A percentile compares a stretch with the other conserved stretches of the same genome.
Conservation (phyloP, 2,113 vertebrate genomes). For the Leptodactylus fuscus region DNA sequence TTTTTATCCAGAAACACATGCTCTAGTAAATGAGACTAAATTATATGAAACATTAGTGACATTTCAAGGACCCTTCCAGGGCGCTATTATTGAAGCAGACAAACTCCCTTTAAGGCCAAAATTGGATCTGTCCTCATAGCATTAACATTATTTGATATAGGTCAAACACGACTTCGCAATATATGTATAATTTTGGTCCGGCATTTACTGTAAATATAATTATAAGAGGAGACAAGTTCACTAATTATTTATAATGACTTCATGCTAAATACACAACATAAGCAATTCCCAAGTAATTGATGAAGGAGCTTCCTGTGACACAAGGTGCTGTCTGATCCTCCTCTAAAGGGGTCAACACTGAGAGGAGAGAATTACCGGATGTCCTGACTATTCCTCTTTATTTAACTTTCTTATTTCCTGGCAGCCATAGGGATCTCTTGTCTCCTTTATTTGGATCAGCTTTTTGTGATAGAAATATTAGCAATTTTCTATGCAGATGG, state of each 20-base stretch:
- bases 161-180: background rate
- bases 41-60: no score
- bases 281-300: constrained; percentile 14
- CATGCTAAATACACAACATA: constrained; percentile 32
- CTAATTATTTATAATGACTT: constrained; percentile 37
- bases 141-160: background rate
- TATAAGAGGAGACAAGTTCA: background rate
- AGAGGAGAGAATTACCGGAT: background rate
- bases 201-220: constrained; percentile 14
- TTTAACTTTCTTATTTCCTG: background rate
- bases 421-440: background rate
- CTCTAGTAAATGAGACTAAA: no score
- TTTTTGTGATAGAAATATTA: no score
- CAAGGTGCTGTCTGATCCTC: background rate
- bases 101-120: background rate
- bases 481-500: no score
- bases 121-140: background rate
- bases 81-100: no score
- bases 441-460: background rate
- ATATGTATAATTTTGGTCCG: background rate
- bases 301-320: constrained; percentile 5
- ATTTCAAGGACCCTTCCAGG: no score
- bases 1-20: no score
- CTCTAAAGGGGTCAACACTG: background rate
- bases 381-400: background rate